Base-by-base conservation (phyloP, 2,888 invertebrate species). In the Lasius platythorax region DNA sequence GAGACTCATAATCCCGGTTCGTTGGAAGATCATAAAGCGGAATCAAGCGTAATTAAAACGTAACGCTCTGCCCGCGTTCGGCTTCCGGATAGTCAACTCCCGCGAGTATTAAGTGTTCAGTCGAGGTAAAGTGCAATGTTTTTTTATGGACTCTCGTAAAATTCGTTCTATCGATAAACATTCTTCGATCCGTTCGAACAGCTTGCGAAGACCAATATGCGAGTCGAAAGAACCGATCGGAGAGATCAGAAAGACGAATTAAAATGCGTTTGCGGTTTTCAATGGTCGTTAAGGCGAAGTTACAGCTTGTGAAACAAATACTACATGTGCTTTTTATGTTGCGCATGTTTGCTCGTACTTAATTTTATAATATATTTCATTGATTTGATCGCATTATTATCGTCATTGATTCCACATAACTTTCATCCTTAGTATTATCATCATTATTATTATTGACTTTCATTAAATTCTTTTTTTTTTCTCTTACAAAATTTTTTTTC, bases 41-140 rank as follows among this genome's bases (percentile, higher is more conserved):
- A 63, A 83, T 85, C 81, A 66, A 18, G 23, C 53, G 83, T 87
- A 87, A 89, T 89, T 89, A 88, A 89, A 89, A 83, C 82, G 84
- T 75, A 85, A 85, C 82, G 66, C 78, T 70, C 74, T 78, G 53
- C 67, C 72, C 73, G 28, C 64, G 46, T 64, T 33, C 15, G 37
- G 64, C 12, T 46, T 50, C 56, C 79, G 46, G 66, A 64, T 73
- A 76, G 76, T 85, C 88, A 83, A 46, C 50, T 53, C 58, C 28
- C 67, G 58, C 66, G 56, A 63, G 81, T 82, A 85, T 79, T 78
- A 87, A 88, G 87, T 85, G 84, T 87, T 89, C 87, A 83, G 64
- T 15, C 40, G 63, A 76, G 28, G 58, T 12, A 37, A 40, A 68
- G 40, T 23, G 53, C 30, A 40, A 84, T 58, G 68, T 5, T 82